Evolutionary conservation across 2,113 vertebrate genomes (phyloP).

Genomic region (Corydoras maculifer): DNA sequence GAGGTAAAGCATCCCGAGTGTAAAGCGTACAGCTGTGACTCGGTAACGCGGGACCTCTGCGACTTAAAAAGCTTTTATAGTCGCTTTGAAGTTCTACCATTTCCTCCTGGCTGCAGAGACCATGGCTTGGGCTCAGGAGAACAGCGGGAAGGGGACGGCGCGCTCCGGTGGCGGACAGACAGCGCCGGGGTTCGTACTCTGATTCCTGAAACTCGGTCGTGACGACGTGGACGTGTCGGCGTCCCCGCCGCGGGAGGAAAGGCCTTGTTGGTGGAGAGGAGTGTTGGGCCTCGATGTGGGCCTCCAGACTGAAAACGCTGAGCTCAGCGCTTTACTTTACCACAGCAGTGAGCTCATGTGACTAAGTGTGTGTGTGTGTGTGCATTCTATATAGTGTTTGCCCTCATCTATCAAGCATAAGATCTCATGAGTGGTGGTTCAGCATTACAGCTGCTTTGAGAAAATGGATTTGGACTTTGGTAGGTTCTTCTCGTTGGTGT

Average conservation of each 20-base stretch:
- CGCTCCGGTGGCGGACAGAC: not conserved
- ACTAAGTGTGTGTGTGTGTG: constrained; percentile 37
- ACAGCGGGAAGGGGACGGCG: not conserved
- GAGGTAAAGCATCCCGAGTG: not conserved
- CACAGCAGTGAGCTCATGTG: constrained; percentile 28
- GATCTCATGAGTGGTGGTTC: no score
- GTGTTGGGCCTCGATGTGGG: constrained; percentile 51
- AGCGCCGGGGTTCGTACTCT: not conserved
- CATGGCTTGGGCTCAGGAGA: not conserved
- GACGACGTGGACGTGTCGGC: constrained; percentile 46
- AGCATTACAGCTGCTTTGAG: no score
- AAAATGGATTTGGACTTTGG: no score
- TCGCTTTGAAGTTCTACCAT: not conserved
- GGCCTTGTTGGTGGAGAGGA: constrained; percentile 65
- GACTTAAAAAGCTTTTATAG: not conserved
- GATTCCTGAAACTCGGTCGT: not conserved
- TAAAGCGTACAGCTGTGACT: not conserved
- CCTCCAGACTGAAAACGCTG: constrained; percentile 59
- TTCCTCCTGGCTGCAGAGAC: not conserved
- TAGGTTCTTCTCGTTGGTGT: no score
- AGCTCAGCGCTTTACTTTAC: constrained; percentile 52
- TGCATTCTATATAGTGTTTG: constrained; percentile 51
- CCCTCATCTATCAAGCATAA: not conserved
- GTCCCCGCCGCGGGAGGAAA: constrained; percentile 56
- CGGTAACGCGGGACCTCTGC: not conserved